A percentile compares a stretch with the other conserved stretches of the same genome.
These are phyloP conservation scores for Archips xylosteana DNA, from an alignment of 2,888 invertebrate species.

Conservation along the genomic window DNA sequence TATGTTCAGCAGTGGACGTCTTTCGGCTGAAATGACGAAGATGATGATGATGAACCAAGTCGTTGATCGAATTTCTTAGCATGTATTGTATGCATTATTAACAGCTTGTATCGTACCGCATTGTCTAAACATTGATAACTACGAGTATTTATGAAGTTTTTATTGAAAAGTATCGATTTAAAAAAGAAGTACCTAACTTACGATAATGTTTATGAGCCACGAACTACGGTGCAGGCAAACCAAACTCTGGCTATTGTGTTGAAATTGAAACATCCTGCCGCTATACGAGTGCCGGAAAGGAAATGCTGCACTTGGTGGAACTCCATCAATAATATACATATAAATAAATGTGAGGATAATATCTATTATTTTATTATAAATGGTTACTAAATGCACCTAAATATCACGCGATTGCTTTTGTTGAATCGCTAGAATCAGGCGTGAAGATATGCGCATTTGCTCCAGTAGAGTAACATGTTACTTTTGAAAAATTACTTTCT, in stretches of 20 bases:
- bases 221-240: not conserved
- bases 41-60: too few relatives aligned
- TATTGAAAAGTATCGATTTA: not conserved
- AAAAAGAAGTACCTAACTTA: too few relatives aligned
- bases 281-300: not conserved
- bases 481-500: too few relatives aligned
- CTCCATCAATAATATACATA: not conserved
- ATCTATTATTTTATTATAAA: not conserved
- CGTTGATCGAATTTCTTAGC: slow-evolving; percentile 11
- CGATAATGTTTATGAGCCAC: not conserved
- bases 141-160: not conserved
- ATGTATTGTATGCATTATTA: not conserved
- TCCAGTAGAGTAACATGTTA: too few relatives aligned
- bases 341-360: not conserved
- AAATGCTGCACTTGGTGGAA: not conserved
- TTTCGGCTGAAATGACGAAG: too few relatives aligned
- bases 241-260: not conserved
- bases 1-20: too few relatives aligned
- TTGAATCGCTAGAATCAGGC: too few relatives aligned
- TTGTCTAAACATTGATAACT: too few relatives aligned
- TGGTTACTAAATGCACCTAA: too few relatives aligned
- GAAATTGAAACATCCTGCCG: not conserved
- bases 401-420: too few relatives aligned
- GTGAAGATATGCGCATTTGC: too few relatives aligned
- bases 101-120: too few relatives aligned